phyloP scores from a whole-genome alignment of 2,113 vertebrate genomes.

The Dolichotis patagonum region DNA sequence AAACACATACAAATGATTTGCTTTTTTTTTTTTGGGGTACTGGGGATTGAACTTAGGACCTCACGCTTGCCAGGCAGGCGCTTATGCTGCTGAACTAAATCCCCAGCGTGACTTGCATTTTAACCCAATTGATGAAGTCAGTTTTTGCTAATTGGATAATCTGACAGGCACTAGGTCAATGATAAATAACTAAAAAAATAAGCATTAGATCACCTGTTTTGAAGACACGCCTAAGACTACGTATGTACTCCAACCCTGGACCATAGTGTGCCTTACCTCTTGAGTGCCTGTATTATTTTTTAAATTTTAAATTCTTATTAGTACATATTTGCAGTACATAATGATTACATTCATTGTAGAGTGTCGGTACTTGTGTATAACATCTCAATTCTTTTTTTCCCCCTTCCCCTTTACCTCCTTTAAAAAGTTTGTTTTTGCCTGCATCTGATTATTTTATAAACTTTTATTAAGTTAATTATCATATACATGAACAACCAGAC shows the following conservation, averaged over 20 bases:
- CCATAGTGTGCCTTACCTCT: neutral
- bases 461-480: neutral
- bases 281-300: neutral
- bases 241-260: neutral
- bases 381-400: neutral
- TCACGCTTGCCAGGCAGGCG: too few species aligned
- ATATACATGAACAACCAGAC: neutral
- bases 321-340: neutral
- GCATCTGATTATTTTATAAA: neutral
- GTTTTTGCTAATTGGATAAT: neutral
- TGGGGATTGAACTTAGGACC: too few species aligned
- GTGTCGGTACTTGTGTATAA: neutral
- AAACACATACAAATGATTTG: neutral
- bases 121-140: neutral
- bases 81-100: too few species aligned
- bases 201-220: neutral
- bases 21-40: too few species aligned
- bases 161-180: neutral
- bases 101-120: too few species aligned
- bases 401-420: neutral
- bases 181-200: neutral
- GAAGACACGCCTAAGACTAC: neutral
- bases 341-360: neutral
- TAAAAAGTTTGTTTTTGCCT: neutral
- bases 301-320: neutral